These are phyloP conservation scores for Takifugu flavidus DNA, from an alignment of 2,113 vertebrate genomes.

Conservation along the genomic window DNA sequence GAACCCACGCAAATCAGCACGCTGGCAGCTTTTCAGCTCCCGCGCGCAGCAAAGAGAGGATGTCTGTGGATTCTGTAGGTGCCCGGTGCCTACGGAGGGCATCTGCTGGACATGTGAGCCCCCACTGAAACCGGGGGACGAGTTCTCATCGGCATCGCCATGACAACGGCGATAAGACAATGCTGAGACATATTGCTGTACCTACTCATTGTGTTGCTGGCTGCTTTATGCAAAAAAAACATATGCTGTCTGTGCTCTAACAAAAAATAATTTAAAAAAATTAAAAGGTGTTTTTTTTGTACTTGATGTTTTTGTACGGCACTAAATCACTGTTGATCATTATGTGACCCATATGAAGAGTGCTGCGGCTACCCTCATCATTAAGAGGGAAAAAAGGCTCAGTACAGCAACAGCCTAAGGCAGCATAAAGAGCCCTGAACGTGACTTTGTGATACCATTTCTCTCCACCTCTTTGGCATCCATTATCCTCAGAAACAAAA, in stretches of 20 bases:
- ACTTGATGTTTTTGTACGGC: not conserved
- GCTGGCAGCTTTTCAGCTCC: constrained; percentile 15
- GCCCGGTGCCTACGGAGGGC: constrained; percentile 24
- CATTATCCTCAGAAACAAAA: not conserved
- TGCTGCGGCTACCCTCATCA: too few species aligned
- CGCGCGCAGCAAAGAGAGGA: not conserved
- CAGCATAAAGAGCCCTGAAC: too few species aligned
- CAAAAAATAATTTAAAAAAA: not conserved
- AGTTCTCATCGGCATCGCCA: not conserved
- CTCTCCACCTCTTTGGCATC: too few species aligned
- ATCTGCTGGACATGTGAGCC: constrained; percentile 1
- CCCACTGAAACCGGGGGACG: constrained; percentile 8
- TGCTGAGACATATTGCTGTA: constrained; percentile 28
- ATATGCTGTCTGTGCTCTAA: not conserved
- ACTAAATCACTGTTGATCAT: not conserved
- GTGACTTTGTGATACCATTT: too few species aligned
- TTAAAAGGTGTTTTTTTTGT: not conserved
- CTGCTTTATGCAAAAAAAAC: not conserved
- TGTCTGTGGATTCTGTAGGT: not conserved
- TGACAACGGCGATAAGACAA: constrained; percentile 14
- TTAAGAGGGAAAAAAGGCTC: too few species aligned
- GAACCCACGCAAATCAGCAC: constrained; percentile 46
- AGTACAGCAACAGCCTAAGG: too few species aligned
- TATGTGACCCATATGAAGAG: too few species aligned
- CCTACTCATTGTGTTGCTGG: constrained; percentile 39